Conservation (phyloP, 2,113 vertebrate species). For the Pomatorhinus ruficollis region DNA sequence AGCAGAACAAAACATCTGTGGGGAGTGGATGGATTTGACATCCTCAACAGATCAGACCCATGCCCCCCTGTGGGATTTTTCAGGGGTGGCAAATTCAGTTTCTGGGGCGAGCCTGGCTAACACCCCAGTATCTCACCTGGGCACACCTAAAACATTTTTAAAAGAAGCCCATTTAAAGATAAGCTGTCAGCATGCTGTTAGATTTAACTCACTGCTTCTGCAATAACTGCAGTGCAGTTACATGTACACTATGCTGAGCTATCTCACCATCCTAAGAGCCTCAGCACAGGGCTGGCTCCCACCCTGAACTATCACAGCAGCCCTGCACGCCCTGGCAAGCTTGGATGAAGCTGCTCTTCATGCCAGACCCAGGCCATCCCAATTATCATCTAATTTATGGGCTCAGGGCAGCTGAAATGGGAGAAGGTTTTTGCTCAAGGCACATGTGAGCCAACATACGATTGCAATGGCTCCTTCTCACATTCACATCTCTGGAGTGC, state of each 20-base stretch:
- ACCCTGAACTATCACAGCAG: not conserved
- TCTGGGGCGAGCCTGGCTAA: not conserved
- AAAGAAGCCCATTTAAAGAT: not conserved
- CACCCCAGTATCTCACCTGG: not conserved
- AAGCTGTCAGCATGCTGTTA: not conserved
- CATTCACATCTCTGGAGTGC: not conserved
- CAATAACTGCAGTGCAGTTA: not conserved
- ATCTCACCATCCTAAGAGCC: not conserved
- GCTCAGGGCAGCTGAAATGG: not conserved
- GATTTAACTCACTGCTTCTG: not conserved
- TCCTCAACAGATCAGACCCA: accelerated
- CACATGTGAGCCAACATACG: not conserved
- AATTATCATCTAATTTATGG: not conserved
- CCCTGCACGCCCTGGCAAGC: not conserved
- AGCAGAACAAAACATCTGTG: not conserved
- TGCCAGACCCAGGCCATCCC: not conserved
- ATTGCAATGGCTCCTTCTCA: not conserved
- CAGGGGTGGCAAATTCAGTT: not conserved
- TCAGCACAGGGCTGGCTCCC: not conserved
- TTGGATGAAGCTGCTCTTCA: not conserved
- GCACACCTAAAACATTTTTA: not conserved
- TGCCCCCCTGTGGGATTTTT: not conserved
- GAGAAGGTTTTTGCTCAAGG: not conserved
- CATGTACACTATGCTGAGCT: not conserved
- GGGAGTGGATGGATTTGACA: not conserved